These are phyloP conservation scores for Cerceris ruficornis DNA, from an alignment of 2,888 invertebrate genomes.

Conservation along the genomic window DNA sequence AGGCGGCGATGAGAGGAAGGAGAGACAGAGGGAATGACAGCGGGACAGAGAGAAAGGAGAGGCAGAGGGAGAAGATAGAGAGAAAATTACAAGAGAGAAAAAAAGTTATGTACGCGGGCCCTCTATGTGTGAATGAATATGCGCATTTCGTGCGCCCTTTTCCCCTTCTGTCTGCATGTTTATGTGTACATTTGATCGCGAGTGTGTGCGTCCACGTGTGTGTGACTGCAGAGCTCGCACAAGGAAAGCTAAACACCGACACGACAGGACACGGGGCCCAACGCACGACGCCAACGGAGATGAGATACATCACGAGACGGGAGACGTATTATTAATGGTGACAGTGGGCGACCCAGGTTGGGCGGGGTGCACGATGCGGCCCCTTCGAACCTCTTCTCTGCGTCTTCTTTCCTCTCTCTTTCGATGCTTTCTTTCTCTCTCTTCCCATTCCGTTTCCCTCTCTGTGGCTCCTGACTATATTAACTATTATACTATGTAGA, in stretches of 20 bases:
- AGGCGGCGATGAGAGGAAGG: background rate
- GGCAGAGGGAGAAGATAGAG: background rate
- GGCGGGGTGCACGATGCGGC: conserved; percentile 78
- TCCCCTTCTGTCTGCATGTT: background rate
- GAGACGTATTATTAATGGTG: conserved; percentile 82
- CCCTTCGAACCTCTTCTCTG: conserved; percentile 50
- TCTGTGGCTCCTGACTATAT: conserved; percentile 34
- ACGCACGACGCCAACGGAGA: conserved; percentile 70
- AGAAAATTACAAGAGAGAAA: conserved; percentile 21
- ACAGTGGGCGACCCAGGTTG: conserved; percentile 81
- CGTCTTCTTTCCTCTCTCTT: conserved; percentile 17
- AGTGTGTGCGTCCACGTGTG: background rate
- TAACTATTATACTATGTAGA: conserved; percentile 40
- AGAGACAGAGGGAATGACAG: background rate
- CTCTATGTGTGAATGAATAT: background rate
- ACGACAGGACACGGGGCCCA: conserved; percentile 57
- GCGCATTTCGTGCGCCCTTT: background rate
- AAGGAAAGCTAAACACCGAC: conserved; percentile 55
- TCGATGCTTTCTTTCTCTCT: conserved; percentile 10
- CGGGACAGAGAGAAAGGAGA: conserved; percentile 10
- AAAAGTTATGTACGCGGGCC: background rate
- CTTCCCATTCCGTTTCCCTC: conserved; percentile 4
- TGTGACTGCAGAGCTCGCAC: conserved; percentile 40
- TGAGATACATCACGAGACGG: conserved; percentile 81
- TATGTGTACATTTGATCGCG: background rate